Percentiles rank a stretch among this genome's conserved stretches.
Conservation (phyloP, 2,113 vertebrate genomes). For the Pogonocichla stellata region DNA sequence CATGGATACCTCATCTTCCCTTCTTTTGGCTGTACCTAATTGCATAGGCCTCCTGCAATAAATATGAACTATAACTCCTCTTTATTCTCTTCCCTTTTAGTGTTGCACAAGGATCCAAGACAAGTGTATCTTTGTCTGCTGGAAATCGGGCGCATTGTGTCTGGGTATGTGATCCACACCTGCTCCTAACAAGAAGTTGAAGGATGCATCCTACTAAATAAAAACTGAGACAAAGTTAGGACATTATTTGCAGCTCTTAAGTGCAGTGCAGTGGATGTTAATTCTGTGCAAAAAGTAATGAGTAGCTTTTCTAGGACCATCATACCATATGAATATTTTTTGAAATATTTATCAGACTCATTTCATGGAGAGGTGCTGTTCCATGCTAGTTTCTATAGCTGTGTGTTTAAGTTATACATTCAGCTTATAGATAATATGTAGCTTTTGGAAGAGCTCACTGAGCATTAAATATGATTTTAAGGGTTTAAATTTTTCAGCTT, state of each 20-base stretch:
- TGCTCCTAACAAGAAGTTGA: background rate
- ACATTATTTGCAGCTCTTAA: background rate
- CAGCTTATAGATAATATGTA: background rate
- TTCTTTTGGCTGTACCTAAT: background rate
- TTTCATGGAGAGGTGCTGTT: background rate
- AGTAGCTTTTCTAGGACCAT: background rate
- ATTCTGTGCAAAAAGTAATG: background rate
- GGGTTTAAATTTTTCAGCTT: background rate
- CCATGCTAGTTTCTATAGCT: background rate
- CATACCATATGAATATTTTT: background rate
- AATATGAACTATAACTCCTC: background rate
- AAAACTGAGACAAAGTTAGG: background rate
- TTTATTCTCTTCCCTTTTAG: conserved; percentile 66
- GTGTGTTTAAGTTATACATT: background rate
- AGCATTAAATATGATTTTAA: background rate
- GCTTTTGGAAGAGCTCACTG: background rate
- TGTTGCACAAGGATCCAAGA: conserved; percentile 94
- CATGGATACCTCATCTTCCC: background rate
- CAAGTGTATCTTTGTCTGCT: conserved; percentile 96
- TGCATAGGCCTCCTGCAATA: background rate
- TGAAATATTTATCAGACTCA: background rate
- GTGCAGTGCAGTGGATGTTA: background rate
- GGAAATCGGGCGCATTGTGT: conserved; percentile 92
- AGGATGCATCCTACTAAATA: background rate
- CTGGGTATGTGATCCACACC: conserved; percentile 75